Evolutionary conservation across 1,140 invertebrate species (phyloP), one percentile per base, ranked within the genome.

Genomic region (Drosophila punjabiensis): DNA sequence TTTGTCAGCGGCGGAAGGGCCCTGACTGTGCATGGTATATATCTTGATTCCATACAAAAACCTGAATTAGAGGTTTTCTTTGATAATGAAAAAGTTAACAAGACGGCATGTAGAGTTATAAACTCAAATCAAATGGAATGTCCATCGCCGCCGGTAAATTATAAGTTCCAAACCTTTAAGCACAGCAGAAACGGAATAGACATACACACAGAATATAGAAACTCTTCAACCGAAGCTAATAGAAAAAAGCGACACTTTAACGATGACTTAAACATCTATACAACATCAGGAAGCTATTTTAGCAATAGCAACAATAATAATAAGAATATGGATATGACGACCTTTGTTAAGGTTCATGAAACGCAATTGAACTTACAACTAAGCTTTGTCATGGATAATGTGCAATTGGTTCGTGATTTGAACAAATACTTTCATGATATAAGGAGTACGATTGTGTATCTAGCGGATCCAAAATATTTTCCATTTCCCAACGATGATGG

Each of bases 321-420:
- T 16, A 74, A 75, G 24, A 81, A 65, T 47, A 53, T 82, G 47
- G 91, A 92, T 52, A 75, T 90, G 4, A 61, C 91, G 1, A 79
- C 92, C 8, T 85, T 84, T 78, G 89, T 92, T 0, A 92, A 93
- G 37, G 83, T 92, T 3, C 92, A 79, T 14, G 94, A 96, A 82
- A 94, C 94, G 0, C 95, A 96, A 79, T 91, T 96, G 45, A 94
- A 94, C 45, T 93, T 96, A 66, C 96, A 95, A 93, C 96, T 99
- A 65, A 98, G 97, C 16, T 99, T 99, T 93, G 95, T 98, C 7
- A 99, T 99, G 98, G 99, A 99, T 87, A 97, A 97, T 93, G 98
- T 99, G 0, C 95, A 97, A 83, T 95, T 96, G 4, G 98, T 99
- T 39, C 94, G 96, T 66, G 97, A 99, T 93, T 94, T 99, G 52